Conservation (phyloP, 2,113 vertebrate species). For the Xenopus laevis region DNA sequence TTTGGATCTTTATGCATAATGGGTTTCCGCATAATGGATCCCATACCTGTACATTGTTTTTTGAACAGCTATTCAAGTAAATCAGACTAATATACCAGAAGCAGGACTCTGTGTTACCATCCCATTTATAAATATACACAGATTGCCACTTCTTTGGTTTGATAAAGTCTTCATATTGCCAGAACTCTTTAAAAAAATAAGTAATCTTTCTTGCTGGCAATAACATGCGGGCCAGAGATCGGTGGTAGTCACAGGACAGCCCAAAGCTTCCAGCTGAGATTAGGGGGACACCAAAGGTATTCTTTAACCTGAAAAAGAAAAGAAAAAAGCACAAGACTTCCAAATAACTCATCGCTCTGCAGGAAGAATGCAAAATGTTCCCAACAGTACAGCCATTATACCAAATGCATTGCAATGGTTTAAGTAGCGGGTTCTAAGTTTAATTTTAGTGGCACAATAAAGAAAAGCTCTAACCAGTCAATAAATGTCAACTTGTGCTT, state of each 20-base stretch:
- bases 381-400: too few species aligned
- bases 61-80: too few species aligned
- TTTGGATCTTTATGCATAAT: too few species aligned
- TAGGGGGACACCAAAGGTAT: conserved; percentile 74
- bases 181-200: conserved; percentile 74
- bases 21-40: too few species aligned
- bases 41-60: too few species aligned
- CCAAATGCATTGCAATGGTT: too few species aligned
- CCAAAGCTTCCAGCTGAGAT: conserved; percentile 96
- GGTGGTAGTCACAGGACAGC: conserved; percentile 86
- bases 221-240: conserved; percentile 81
- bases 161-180: conserved; percentile 50
- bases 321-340: background rate
- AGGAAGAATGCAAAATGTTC: too few species aligned
- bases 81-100: conserved; percentile 74
- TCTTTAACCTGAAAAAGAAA: conserved; percentile 67
- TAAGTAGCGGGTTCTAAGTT: too few species aligned
- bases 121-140: conserved; percentile 81
- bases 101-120: conserved; percentile 71
- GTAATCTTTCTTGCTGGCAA: conserved; percentile 86
- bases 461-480: too few species aligned
- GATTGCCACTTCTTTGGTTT: conserved; percentile 69
- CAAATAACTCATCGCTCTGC: background rate
- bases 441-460: too few species aligned
- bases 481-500: too few species aligned